Evolutionary conservation across 2,888 invertebrate genomes (phyloP), one percentile per base, ranked within the genome.

Genomic region (Pollenia angustigena): DNA sequence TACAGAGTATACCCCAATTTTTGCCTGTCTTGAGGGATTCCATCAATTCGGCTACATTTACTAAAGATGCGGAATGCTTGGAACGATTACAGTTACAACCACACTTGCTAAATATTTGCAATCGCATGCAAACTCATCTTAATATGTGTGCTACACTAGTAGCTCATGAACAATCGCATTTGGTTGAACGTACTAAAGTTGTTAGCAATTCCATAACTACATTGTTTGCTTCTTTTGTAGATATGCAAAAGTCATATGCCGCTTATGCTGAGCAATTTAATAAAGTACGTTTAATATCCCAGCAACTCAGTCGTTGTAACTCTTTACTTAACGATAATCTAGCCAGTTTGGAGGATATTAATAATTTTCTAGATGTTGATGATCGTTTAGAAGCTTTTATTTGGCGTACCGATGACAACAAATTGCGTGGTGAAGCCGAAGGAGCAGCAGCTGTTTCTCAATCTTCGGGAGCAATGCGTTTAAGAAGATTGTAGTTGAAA

Each of bases 1-100:
- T 93, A 40, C 94, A 97, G 95, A 96, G 95, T 89, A 98, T 98
- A 89, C 98, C 98, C 3, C 97, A 97, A 93, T 98, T 99, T 93
- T 94, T 98, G 76, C 99, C 99, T 0, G 98, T 99, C 69, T 97
- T 99, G 96, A 94, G 98, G 54, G 98, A 97, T 0, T 97, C 97
- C 58, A 93, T 98, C 75, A 97, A 98, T 0, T 97, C 97, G 0
- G 96, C 97, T 0, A 91, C 92, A 1, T 90, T 90, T 32, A 94
- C 97, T 72, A 94, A 97, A 66, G 98, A 98, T 92, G 96, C 97
- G 0, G 98, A 98, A 91, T 96, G 98, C 0, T 93, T 98, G 32
- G 98, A 98, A 93, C 95, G 95, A 91, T 88, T 94, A 89, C 90
- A 93, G 91, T 93, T 96, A 89, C 92, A 92, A 76, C 91, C 95